phyloP scores from a whole-genome alignment of 2,113 vertebrate species.

The Cheilinus undulatus region DNA sequence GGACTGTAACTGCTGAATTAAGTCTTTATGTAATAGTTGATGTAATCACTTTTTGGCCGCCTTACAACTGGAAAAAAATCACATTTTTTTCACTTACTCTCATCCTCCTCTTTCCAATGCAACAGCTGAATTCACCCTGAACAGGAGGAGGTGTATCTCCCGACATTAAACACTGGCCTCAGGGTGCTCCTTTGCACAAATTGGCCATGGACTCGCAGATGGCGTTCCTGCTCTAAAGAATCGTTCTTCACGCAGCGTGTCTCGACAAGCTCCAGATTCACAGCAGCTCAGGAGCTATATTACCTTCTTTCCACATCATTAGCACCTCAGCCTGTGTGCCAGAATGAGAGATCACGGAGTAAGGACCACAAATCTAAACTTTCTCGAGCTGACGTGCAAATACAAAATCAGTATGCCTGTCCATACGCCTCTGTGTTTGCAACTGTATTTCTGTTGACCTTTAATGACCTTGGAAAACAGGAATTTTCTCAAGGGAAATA shows the following conservation, averaged over 20 bases:
- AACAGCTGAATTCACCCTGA: conserved; percentile 33
- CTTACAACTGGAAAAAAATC: neutral
- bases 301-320: conserved; percentile 61
- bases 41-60: too few relatives aligned
- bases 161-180: conserved; percentile 26
- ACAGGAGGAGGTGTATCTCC: conserved; percentile 22
- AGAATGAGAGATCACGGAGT: neutral
- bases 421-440: conserved; percentile 1
- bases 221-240: conserved; percentile 40
- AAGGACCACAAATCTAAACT: conserved; percentile 22
- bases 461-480: conserved; percentile 24
- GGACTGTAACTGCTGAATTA: too few relatives aligned
- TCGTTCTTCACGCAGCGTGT: conserved; percentile 55
- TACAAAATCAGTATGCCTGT: conserved; percentile 1
- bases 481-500: neutral
- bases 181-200: conserved; percentile 10
- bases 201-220: conserved; percentile 51
- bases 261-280: conserved; percentile 56
- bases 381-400: conserved; percentile 18
- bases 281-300: conserved; percentile 43
- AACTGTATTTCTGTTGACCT: conserved; percentile 20
- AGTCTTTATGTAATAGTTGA: too few relatives aligned
- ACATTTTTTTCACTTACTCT: neutral
- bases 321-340: conserved; percentile 27
- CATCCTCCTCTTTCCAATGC: conserved; percentile 1